Evolutionary conservation across 2,797 vertebrate genomes (phyloP).

Genomic region (Knipowitschia caucasica): DNA sequence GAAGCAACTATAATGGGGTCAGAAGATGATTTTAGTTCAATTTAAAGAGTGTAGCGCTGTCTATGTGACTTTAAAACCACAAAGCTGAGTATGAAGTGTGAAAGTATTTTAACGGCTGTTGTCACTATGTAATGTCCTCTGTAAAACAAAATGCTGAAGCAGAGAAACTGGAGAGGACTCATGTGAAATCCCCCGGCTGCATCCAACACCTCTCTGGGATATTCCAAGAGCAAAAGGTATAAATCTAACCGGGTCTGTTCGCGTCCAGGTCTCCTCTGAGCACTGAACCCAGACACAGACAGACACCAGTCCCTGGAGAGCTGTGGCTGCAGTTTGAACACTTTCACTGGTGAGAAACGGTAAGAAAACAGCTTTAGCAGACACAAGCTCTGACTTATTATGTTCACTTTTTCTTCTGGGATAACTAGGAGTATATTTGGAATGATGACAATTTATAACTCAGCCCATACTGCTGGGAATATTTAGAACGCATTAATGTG

Average conservation of each 20-base stretch:
- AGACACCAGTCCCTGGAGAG: constrained; percentile 41
- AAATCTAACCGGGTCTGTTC: constrained; percentile 72
- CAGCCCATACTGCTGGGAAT: constrained; percentile 5
- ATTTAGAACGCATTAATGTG: too few relatives aligned
- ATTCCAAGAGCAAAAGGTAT: constrained; percentile 74
- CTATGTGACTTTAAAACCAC: constrained; percentile 45
- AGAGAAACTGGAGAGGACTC: constrained; percentile 70
- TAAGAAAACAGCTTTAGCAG: constrained; percentile 45
- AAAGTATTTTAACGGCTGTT: constrained; percentile 70
- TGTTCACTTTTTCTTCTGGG: constrained; percentile 27
- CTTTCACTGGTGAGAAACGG: constrained; percentile 33
- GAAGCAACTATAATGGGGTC: too few relatives aligned
- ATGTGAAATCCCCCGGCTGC: constrained; percentile 62
- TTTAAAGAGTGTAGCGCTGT: constrained; percentile 33
- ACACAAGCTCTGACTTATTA: constrained; percentile 34
- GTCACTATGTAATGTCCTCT: constrained; percentile 75
- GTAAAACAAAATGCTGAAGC: constrained; percentile 76
- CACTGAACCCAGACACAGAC: constrained; percentile 39
- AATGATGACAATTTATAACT: background rate
- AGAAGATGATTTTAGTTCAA: too few relatives aligned
- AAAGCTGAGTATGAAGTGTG: constrained; percentile 47
- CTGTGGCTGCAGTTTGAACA: constrained; percentile 58
- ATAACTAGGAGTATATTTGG: constrained; percentile 4
- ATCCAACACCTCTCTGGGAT: constrained; percentile 67
- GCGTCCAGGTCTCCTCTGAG: constrained; percentile 62